Evolutionary conservation across 1,140 invertebrate species (phyloP).

Genomic region (Papilio polytes): DNA sequence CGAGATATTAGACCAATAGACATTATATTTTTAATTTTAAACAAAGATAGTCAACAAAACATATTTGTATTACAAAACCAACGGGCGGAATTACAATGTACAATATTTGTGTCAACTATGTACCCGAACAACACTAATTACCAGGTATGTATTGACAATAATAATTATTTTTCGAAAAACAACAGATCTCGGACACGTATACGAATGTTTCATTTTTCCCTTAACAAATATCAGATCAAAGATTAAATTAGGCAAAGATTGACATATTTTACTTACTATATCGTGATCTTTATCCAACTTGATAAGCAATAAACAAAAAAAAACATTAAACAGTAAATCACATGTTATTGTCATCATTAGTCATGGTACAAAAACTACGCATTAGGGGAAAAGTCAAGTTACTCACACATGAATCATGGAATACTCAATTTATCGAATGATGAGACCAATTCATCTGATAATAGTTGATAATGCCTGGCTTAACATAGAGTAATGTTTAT

Average conservation of each 20-base stretch:
- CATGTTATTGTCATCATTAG: background rate
- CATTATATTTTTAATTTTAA: background rate
- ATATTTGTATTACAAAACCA: no score
- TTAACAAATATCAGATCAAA: background rate
- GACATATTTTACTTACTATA: no score
- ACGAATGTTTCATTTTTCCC: background rate
- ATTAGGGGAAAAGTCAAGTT: background rate
- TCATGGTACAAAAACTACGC: background rate
- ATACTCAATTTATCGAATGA: background rate
- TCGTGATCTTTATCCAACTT: no score
- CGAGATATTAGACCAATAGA: slow-evolving; percentile 23
- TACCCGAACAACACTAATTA: slow-evolving; percentile 13
- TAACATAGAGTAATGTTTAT: background rate
- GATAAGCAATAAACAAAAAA: background rate
- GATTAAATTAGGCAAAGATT: background rate
- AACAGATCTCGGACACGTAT: background rate
- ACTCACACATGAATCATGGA: background rate
- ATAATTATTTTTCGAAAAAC: background rate
- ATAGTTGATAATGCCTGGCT: background rate
- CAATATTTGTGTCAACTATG: slow-evolving; percentile 6
- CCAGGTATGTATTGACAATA: no score
- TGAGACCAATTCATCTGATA: background rate
- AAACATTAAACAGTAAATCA: background rate
- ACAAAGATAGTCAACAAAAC: no score
- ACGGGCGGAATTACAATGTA: background rate